phyloP scores from a whole-genome alignment of 2,113 vertebrate species.

The Heptranchias perlo region DNA sequence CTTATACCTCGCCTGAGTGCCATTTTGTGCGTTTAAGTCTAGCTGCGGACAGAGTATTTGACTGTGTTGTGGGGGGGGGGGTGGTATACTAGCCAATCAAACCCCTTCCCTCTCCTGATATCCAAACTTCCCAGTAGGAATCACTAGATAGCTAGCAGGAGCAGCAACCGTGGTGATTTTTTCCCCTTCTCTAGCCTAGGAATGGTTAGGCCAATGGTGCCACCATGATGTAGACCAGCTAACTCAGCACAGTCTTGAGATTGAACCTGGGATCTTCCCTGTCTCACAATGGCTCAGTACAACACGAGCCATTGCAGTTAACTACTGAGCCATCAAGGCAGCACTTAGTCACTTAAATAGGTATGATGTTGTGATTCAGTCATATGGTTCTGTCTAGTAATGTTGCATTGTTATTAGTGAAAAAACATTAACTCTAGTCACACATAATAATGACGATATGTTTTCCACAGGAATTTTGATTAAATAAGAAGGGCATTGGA shows the following conservation, averaged over 20 bases:
- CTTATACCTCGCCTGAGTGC: too few species aligned
- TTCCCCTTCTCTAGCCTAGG: slow-evolving; percentile 52
- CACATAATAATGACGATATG: background rate
- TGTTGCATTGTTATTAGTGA: background rate
- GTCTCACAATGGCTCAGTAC: background rate
- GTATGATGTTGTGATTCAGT: background rate
- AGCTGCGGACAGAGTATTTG: background rate
- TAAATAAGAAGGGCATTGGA: background rate
- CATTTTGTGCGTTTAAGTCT: too few species aligned
- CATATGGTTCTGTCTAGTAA: background rate
- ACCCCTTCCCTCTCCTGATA: background rate
- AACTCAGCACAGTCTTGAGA: background rate
- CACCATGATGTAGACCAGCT: background rate
- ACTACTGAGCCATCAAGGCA: background rate
- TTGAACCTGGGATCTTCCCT: background rate
- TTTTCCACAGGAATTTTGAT: background rate
- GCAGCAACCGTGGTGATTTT: slow-evolving; percentile 44
- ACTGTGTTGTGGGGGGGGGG: background rate
- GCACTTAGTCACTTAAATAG: background rate
- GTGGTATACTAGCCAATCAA: background rate
- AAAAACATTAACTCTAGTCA: background rate
- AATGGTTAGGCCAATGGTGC: background rate
- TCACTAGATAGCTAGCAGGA: background rate
- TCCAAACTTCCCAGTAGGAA: background rate
- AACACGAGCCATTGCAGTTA: background rate